Evolutionary conservation across 2,888 invertebrate species (phyloP).

Genomic region (Tanytarsus gracilentus): DNA sequence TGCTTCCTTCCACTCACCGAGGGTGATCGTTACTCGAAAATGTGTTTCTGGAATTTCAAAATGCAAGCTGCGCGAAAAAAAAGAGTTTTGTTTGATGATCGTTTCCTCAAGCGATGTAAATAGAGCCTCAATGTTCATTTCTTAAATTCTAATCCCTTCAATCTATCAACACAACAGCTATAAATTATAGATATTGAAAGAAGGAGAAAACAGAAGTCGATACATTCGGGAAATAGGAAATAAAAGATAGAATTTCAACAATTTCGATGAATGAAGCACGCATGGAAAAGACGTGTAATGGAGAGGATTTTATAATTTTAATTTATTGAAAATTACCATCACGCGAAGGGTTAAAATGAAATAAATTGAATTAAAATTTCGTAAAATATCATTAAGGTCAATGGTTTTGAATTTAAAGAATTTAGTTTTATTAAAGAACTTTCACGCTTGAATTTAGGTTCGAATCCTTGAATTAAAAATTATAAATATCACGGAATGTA

Average conservation of each 20-base stretch:
- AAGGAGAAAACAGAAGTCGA: neutral
- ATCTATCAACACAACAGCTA: neutral
- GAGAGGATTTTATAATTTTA: slow-evolving; percentile 5
- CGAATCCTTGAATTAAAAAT: no score
- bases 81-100: slow-evolving; percentile 16
- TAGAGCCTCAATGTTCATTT: no score
- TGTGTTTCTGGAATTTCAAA: neutral
- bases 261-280: neutral
- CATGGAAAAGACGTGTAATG: neutral
- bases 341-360: neutral
- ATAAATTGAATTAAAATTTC: slow-evolving; percentile 8
- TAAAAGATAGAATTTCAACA: slow-evolving; percentile 23
- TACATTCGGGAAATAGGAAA: slow-evolving; percentile 14
- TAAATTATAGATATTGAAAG: neutral
- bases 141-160: neutral
- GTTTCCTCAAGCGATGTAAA: slow-evolving; percentile 3
- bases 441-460: no score
- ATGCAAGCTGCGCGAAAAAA: slow-evolving; percentile 7
- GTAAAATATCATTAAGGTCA: slow-evolving; percentile 17
- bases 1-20: neutral
- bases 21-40: neutral
- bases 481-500: no score
- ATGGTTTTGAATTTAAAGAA: no score
- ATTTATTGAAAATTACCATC: slow-evolving; percentile 16
- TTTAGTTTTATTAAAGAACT: no score